Base-by-base conservation (phyloP, 2,113 vertebrate genomes). In the Callopanchax toddi region DNA sequence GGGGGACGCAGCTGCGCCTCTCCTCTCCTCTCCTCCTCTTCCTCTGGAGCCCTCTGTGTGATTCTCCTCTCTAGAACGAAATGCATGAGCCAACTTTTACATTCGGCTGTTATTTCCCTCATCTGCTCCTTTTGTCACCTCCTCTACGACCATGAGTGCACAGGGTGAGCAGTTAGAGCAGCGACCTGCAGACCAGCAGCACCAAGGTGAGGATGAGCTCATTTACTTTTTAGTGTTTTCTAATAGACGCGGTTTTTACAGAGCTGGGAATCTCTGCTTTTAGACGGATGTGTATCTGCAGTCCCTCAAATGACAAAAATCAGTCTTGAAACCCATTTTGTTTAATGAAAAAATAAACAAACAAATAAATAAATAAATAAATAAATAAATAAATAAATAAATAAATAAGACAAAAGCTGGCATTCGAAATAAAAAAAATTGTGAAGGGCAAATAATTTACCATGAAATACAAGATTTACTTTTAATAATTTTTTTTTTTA, bases 151-250 rank as follows among this genome's bases (percentile, higher is more conserved):
- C 62, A 81, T 78, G 76, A 65, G 8, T n/a, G 1, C 55, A 6
- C 42, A 60, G 44, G 22, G 51, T 21, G 62, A n/a, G 16, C 42
- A 20, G 2, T 12, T 0, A 6, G 8, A 60, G 37, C 23, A 39
- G 44, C 25, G 2, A 23, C 6, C n/a, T 16, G 46, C 55, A 45
- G 11, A 46, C 29, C 29, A 8, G 1, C 44, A 58, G 45, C 45
- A 8, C n/a, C 45, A 42, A 79, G 85, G 85, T 87, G 58, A 87
- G 78, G 0, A 44, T 17, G 29, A 5, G 29, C 29, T 32, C 11
- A 40, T 40, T 40, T 40, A 11, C 8, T 40, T 40, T 40, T 40
- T n/a, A n/a, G n/a, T n/a, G n/a, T n/a, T n/a, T n/a, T n/a, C n/a
- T n/a, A n/a, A n/a, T n/a, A n/a, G n/a, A n/a, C n/a, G n/a, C n/a